Base-by-base conservation (phyloP, 37 sponge, comb jelly and placozoan species). In the Aphrocallistes beatrix region DNA sequence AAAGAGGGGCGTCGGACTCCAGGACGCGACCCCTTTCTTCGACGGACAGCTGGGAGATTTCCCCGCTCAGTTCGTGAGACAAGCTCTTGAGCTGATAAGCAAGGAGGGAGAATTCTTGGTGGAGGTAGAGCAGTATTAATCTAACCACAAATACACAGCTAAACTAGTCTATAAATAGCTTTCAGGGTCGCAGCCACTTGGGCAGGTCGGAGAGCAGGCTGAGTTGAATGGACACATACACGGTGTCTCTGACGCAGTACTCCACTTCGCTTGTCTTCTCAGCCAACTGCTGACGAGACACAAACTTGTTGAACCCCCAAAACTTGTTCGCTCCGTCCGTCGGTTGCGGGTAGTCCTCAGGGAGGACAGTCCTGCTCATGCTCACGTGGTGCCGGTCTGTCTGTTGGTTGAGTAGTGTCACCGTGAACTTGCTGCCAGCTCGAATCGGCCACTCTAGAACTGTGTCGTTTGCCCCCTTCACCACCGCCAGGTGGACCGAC, bases 71-170 rank as follows among this genome's bases (percentile, higher is more conserved):
- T 17, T 90, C 3, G 84, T 95, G 51, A 91, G 87, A 60, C 88
- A 84, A 23, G 88, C 85, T 23, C 83, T 96, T 17, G 87, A 93
- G 36, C 84, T 96, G 45, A 86, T 96, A 1, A 86, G 87, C 84
- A 82, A 87, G 37, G 96, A 95, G 39, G 87, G 90, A 0, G 91
- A 84, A 8, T 96, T 93, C 82, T 85, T 96, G 45, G 85, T 96
- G 34, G 96, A 96, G 75, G 81, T 86, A 37, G 45, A 42, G 45
- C 13, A 13, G 6, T 6, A 19, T 60, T 32, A 19, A 60, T 32
- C 75, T 60, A 3, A 60, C n/a, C 75, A 60, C 34, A 60, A 21
- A 60, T 60, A 60, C n/a, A 60, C 8, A 19, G n/a, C 25, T 19
- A n/a, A n/a, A 60, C 8, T 60, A 60, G 10, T 60, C 75, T 6